phyloP scores from a whole-genome alignment of 2,113 vertebrate genomes.

The Delphinus delphis region DNA sequence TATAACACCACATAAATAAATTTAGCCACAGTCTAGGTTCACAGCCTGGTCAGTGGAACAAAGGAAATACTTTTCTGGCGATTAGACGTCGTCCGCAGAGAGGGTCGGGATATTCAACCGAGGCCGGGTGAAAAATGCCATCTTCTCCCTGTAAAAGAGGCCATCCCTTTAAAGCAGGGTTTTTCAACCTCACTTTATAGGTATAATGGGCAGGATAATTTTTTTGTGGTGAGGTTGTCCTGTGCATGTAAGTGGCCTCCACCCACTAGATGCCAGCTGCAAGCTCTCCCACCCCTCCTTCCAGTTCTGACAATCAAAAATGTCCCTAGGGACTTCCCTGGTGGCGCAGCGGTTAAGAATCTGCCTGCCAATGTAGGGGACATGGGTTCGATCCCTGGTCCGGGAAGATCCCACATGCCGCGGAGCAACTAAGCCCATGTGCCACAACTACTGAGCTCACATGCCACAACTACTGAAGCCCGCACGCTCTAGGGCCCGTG shows the following conservation, averaged over 20 bases:
- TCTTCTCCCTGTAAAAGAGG: slow-evolving; percentile 92
- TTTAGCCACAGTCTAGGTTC: slow-evolving; percentile 77
- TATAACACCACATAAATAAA: slow-evolving; percentile 87
- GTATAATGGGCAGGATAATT: accelerated
- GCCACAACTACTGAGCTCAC: too few species aligned
- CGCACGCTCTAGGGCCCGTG: too few species aligned
- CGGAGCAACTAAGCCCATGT: too few species aligned
- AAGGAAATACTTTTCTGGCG: slow-evolving; percentile 84
- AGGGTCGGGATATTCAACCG: slow-evolving; percentile 92
- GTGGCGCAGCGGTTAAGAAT: too few species aligned
- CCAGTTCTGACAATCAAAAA: not conserved
- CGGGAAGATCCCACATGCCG: too few species aligned
- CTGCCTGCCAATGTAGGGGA: too few species aligned
- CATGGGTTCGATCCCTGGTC: too few species aligned
- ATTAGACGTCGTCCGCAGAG: slow-evolving; percentile 93
- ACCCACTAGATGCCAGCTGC: not conserved
- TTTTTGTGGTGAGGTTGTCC: not conserved
- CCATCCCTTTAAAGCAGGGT: slow-evolving; percentile 8
- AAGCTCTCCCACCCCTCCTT: not conserved
- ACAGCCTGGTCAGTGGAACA: slow-evolving; percentile 77
- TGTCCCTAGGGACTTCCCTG: not conserved
- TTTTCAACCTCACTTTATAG: accelerated
- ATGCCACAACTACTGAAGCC: too few species aligned
- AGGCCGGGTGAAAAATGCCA: slow-evolving; percentile 97
- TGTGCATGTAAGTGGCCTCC: not conserved